Evolutionary conservation across 2,797 vertebrate species (phyloP).

Genomic region (Dendrocincla fuliginosa): DNA sequence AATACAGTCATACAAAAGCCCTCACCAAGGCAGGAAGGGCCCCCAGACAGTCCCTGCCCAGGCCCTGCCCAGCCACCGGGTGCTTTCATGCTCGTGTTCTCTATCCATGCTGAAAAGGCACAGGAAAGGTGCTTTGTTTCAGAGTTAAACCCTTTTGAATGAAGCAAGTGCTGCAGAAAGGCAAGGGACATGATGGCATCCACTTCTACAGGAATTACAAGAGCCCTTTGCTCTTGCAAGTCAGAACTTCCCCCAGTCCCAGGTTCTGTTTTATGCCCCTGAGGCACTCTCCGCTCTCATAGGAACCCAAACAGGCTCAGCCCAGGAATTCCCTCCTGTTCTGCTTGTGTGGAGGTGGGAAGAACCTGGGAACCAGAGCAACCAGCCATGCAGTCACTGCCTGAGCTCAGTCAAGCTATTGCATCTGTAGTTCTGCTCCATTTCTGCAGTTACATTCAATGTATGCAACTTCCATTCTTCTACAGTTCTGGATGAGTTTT

Average conservation of each 20-base stretch:
- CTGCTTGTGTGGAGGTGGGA: accelerated
- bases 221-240: neutral
- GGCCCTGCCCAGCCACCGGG: neutral
- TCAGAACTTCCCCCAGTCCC: neutral
- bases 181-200: accelerated
- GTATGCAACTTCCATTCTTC: neutral
- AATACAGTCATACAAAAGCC: neutral
- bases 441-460: neutral
- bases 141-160: neutral
- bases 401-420: neutral
- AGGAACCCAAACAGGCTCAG: neutral
- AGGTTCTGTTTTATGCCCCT: neutral
- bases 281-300: neutral
- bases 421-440: neutral
- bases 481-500: neutral
- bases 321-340: accelerated
- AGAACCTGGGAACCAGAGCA: neutral
- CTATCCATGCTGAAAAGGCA: neutral
- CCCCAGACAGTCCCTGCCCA: neutral
- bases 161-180: accelerated
- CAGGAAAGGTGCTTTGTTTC: neutral
- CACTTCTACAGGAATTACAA: neutral
- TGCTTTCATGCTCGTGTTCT: neutral
- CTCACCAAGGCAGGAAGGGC: neutral
- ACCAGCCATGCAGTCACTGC: accelerated